Conservation (phyloP, 2,888 invertebrate species). For the Balanococcus diminutus region DNA sequence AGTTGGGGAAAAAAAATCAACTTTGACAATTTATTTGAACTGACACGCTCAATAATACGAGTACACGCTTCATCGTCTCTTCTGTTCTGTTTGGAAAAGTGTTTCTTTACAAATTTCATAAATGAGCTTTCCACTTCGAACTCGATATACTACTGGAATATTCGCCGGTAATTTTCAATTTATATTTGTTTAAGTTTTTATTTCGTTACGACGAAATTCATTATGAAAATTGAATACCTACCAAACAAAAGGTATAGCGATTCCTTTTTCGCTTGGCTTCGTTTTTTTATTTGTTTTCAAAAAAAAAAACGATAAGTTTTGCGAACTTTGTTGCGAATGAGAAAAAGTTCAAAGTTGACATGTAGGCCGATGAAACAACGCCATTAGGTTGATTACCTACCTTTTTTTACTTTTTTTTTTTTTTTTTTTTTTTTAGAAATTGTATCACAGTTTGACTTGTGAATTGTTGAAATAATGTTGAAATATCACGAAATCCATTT, state of each 20-base stretch:
- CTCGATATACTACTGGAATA: background rate
- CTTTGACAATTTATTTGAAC: background rate
- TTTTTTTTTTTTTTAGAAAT: background rate
- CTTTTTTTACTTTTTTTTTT: too few relatives aligned
- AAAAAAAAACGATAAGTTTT: background rate
- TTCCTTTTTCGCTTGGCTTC: background rate
- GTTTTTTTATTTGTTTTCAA: background rate
- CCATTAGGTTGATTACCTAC: background rate
- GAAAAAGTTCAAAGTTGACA: background rate
- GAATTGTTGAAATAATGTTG: too few relatives aligned
- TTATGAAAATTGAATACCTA: background rate
- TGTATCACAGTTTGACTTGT: too few relatives aligned
- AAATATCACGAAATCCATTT: too few relatives aligned
- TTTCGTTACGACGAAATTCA: background rate
- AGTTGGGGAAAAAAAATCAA: background rate
- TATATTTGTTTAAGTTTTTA: background rate
- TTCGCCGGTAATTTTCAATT: background rate
- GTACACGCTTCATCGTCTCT: background rate
- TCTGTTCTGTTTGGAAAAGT: background rate
- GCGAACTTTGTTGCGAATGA: background rate
- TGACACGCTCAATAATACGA: background rate
- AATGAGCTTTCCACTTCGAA: background rate
- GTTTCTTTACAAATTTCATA: background rate
- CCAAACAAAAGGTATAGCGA: background rate
- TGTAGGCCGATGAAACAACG: background rate